Percentiles rank a stretch among this genome's conserved stretches.
Evolutionary conservation across 2,888 invertebrate species (phyloP).

Genomic region (Pristionchus exspectatus): DNA sequence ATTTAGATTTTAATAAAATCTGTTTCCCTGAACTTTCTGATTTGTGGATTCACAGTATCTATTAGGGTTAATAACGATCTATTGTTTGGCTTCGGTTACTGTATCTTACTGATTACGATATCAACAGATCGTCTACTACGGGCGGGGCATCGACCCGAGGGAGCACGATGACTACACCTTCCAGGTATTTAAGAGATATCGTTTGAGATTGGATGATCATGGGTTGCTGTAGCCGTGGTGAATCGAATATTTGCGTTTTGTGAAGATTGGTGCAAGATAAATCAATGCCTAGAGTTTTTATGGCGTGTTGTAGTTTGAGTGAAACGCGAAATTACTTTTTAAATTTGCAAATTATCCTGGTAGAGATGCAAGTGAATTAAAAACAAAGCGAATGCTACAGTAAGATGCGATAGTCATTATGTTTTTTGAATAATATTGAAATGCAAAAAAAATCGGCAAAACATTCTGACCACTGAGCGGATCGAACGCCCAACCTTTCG

Average conservation of each 20-base stretch:
- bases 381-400: neutral
- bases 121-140: neutral
- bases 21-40: too few relatives aligned
- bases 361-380: neutral
- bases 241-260: too few relatives aligned
- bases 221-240: too few relatives aligned
- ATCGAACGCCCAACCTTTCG: constrained; percentile 57
- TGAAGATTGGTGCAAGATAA: too few relatives aligned
- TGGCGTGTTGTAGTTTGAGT: too few relatives aligned
- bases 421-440: neutral
- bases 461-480: constrained; percentile 54
- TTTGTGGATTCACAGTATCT: too few relatives aligned
- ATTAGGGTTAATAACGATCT: neutral
- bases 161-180: neutral
- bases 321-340: too few relatives aligned
- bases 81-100: neutral
- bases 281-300: too few relatives aligned
- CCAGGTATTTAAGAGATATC: too few relatives aligned
- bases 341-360: neutral
- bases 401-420: neutral
- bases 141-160: neutral
- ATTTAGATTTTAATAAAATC: too few relatives aligned
- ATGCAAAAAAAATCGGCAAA: neutral
- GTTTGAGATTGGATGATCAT: too few relatives aligned
- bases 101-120: neutral